These are phyloP conservation scores for Scaptomyza graminum DNA, from an alignment of 1,140 invertebrate genomes.

Conservation along the genomic window DNA sequence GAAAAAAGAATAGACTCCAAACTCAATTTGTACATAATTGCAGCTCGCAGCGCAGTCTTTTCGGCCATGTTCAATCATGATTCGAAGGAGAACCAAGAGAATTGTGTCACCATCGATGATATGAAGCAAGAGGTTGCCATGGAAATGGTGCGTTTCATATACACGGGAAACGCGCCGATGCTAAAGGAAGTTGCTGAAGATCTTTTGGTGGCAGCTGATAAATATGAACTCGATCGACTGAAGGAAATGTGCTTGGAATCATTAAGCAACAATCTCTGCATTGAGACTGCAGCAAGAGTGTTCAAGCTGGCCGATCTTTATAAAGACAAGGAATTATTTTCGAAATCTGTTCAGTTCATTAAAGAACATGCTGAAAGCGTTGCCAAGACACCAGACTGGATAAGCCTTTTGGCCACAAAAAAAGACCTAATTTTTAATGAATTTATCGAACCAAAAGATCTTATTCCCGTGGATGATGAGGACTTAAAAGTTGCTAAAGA, in stretches of 20 bases:
- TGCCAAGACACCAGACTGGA: not conserved
- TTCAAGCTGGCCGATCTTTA: not conserved
- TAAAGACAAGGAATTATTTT: not conserved
- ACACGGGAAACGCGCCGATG: not conserved
- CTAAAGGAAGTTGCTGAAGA: not conserved
- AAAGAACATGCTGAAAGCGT: not conserved
- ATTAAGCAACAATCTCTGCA: not conserved
- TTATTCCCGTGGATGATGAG: too few species aligned
- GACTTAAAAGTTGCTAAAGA: too few species aligned
- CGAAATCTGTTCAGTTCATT: not conserved
- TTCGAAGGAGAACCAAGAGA: not conserved
- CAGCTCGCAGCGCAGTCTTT: slow-evolving; percentile 9
- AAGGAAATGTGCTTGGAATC: not conserved
- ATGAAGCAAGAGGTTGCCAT: not conserved
- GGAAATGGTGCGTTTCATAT: not conserved
- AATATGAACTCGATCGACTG: not conserved
- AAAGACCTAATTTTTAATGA: too few species aligned
- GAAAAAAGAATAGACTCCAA: too few species aligned
- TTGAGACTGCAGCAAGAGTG: not conserved
- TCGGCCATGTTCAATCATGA: slow-evolving; percentile 5
- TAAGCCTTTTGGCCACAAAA: not conserved
- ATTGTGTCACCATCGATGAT: not conserved
- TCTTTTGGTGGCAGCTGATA: not conserved
- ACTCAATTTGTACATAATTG: not conserved
- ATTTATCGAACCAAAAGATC: too few species aligned